Evolutionary conservation across 2,113 vertebrate species (phyloP).

Genomic region (Ophthalmolycus amberensis): DNA sequence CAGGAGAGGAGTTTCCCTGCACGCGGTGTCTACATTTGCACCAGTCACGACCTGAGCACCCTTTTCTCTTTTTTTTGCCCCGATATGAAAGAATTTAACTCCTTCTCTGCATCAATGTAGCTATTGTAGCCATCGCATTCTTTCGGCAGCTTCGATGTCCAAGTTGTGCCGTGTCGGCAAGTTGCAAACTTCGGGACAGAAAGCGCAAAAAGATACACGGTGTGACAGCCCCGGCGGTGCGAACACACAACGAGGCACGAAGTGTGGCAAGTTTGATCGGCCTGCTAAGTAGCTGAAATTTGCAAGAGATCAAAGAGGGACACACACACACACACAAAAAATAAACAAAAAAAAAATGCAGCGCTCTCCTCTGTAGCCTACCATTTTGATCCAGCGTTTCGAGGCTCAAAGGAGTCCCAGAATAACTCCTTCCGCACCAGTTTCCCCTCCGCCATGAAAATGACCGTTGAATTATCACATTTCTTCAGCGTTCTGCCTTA

Average conservation of each 20-base stretch:
- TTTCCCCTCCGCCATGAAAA: constrained; percentile 86
- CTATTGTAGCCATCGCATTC: constrained; percentile 77
- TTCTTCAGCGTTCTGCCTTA: constrained; percentile 69
- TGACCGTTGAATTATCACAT: constrained; percentile 79
- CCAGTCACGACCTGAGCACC: constrained; percentile 74
- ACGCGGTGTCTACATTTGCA: constrained; percentile 57
- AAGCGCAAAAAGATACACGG: constrained; percentile 13
- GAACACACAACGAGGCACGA: constrained; percentile 32
- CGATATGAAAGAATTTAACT: constrained; percentile 82
- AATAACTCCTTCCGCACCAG: constrained; percentile 83
- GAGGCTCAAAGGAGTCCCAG: constrained; percentile 84
- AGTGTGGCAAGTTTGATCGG: constrained; percentile 76
- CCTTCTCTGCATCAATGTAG: constrained; percentile 77
- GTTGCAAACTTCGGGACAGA: constrained; percentile 76
- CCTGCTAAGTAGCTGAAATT: constrained; percentile 76
- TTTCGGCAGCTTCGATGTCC: constrained; percentile 65
- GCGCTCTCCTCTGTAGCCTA: constrained; percentile 80
- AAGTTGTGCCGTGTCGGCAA: constrained; percentile 72
- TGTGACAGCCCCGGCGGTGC: constrained; percentile 34
- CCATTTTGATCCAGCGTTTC: constrained; percentile 88
- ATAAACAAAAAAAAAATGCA: constrained; percentile 62
- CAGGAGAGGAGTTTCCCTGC: constrained; percentile 13
- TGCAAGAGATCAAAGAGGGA: constrained; percentile 74
- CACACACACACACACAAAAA: constrained; percentile 25
- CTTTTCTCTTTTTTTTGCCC: constrained; percentile 20